Evolutionary conservation across 2,888 invertebrate species (phyloP).

Genomic region (Piscicola geometra): DNA sequence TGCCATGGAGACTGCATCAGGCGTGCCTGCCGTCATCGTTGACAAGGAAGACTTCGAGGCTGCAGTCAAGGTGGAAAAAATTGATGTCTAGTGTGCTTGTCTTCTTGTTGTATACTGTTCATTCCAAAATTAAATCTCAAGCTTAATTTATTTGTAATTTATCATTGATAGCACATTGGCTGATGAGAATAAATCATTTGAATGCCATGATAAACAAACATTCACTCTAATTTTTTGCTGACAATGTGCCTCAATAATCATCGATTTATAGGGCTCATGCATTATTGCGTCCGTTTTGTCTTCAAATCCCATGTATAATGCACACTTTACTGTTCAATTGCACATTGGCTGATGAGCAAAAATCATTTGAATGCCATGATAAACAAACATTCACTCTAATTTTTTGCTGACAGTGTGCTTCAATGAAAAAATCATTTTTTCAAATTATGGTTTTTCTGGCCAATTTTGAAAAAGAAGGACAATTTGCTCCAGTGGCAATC

Average conservation of each 20-base stretch:
- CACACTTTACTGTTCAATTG: background rate
- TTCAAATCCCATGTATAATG: too few relatives aligned
- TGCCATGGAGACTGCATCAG: slow-evolving; percentile 88
- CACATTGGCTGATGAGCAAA: slow-evolving; percentile 4
- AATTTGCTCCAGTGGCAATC: too few relatives aligned
- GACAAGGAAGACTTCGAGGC: slow-evolving; percentile 96
- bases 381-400: slow-evolving; percentile 15
- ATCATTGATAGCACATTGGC: background rate
- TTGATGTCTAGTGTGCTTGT: slow-evolving; percentile 32
- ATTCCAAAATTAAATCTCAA: background rate
- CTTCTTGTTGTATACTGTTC: background rate
- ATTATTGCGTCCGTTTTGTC: too few relatives aligned
- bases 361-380: slow-evolving; percentile 2
- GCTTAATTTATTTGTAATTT: background rate
- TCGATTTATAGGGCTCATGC: too few relatives aligned
- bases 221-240: slow-evolving; percentile 22
- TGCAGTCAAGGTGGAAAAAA: slow-evolving; percentile 44
- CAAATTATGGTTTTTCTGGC: background rate
- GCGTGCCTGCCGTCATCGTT: slow-evolving; percentile 88
- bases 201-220: background rate
- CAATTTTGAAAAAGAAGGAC: too few relatives aligned
- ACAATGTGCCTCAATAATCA: background rate
- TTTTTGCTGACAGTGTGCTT: slow-evolving; percentile 13
- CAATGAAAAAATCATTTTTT: background rate
- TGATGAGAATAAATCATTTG: slow-evolving; percentile 15